phyloP scores from a whole-genome alignment of 2,888 invertebrate genomes.

The Drosophila rellima region DNA sequence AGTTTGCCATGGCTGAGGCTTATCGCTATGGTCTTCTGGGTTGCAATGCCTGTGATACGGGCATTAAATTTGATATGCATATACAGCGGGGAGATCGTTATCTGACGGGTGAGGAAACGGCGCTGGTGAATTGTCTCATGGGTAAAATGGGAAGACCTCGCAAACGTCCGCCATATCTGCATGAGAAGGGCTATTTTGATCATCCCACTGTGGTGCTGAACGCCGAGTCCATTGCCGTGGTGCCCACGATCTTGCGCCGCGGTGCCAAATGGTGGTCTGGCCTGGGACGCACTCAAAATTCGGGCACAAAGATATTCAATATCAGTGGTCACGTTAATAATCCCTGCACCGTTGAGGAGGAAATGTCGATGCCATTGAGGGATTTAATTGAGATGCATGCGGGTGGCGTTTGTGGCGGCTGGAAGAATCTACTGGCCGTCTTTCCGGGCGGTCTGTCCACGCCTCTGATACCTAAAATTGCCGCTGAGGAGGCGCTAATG shows the following conservation, averaged over 20 bases:
- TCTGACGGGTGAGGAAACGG: conserved; percentile 99
- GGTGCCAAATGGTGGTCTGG: conserved; percentile 98
- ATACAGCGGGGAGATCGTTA: conserved; percentile 99
- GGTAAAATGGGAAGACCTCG: conserved; percentile 98
- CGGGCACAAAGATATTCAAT: conserved; percentile 98
- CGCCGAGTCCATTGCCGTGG: conserved; percentile 98
- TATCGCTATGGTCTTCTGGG: conserved; percentile 97
- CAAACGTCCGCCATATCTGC: conserved; percentile 99
- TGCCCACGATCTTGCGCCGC: conserved; percentile 96
- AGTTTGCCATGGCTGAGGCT: conserved; percentile 97
- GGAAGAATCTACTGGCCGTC: conserved; percentile 98
- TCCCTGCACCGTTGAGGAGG: conserved; percentile 99
- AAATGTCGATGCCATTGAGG: conserved; percentile 97
- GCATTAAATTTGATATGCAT: conserved; percentile 98
- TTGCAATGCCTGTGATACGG: conserved; percentile 96
- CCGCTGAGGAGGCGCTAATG: conserved; percentile 96
- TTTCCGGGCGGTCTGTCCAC: conserved; percentile 99
- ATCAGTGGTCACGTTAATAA: conserved; percentile 98
- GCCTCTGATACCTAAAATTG: conserved; percentile 93
- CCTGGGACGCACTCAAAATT: conserved; percentile 97
- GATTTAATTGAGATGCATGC: conserved; percentile 97
- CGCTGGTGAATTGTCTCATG: conserved; percentile 98
- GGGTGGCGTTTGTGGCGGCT: conserved; percentile 98
- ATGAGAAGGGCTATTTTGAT: conserved; percentile 98
- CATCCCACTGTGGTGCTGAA: conserved; percentile 99